Evolutionary conservation across 2,113 vertebrate species (phyloP).

Genomic region (Papio anubis): DNA sequence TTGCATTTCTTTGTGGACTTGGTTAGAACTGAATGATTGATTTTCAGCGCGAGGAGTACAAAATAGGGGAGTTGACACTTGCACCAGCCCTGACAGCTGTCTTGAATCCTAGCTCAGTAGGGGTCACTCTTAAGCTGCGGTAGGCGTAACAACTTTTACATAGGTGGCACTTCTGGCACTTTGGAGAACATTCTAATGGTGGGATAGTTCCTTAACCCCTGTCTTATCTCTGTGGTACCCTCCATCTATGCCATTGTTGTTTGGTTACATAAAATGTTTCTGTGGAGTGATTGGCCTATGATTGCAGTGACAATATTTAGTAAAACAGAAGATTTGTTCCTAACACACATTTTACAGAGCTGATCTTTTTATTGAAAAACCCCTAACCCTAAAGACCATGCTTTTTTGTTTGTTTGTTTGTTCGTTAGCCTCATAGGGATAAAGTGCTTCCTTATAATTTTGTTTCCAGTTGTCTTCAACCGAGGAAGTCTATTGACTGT

Average conservation of each 20-base stretch:
- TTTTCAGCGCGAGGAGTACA: neutral
- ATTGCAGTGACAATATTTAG: neutral
- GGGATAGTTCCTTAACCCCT: neutral
- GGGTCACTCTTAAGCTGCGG: neutral
- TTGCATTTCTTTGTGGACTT: conserved; percentile 14
- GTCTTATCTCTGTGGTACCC: neutral
- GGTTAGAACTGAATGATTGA: conserved; percentile 9
- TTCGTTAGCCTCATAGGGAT: neutral
- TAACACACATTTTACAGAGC: conserved; percentile 7
- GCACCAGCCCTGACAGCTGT: neutral
- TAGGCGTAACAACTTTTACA: neutral
- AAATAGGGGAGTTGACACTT: neutral
- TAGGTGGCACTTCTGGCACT: neutral
- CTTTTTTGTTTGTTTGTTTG: neutral
- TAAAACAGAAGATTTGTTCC: neutral
- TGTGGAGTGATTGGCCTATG: neutral
- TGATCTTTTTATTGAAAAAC: neutral
- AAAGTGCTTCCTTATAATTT: neutral
- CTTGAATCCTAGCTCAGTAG: neutral
- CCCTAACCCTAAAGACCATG: neutral
- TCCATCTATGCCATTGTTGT: conserved; percentile 3
- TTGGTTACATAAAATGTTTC: conserved; percentile 25
- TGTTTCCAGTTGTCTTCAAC: neutral
- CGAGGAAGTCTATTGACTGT: neutral
- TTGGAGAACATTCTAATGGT: conserved; percentile 1